Base-by-base conservation (phyloP, 1,140 invertebrate species). In the Popillia japonica region DNA sequence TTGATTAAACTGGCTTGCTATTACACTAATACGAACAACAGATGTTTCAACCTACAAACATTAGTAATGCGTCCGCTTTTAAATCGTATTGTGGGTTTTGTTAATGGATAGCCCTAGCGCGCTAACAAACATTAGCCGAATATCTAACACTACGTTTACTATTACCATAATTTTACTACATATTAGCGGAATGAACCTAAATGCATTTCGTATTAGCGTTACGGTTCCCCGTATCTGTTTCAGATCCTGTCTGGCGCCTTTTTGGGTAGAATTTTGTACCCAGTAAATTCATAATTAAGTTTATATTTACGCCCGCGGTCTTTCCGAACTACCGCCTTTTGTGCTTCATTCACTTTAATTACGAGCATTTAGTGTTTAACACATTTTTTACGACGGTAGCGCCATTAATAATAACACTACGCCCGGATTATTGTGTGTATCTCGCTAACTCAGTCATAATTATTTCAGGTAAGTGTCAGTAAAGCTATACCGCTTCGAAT, bases 121-220 rank as follows among this genome's bases (percentile, higher is more conserved):
- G 44, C 44, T 48, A 48, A 48, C 44, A 48, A n/a, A 48, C 44
- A 48, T 48, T 48, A 48, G 44, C 17, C 44, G n/a, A n/a, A n/a
- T 48, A n/a, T 10, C 44, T 10, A 10, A n/a, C 11, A 48, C 44
- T n/a, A 48, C 44, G 11, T 48, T 48, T 48, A 48, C 17, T 48
- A 48, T 48, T 48, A 11, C 44, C 17, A 48, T 48, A 48, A 48
- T 48, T 48, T 48, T 48, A 48, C 44, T 48, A n/a, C 44, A 48
- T 48, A 48, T 48, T 48, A 48, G 44, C 44, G 44, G 44, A 48
- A 48, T 48, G 44, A n/a, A 48, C 44, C 44, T 48, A 48, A 48
- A 48, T 48, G 44, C 17, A 48, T 48, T 48, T 48, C 11, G 44
- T 48, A 48, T 48, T 48, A 48, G 44, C 44, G 17, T 14, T n/a